Evolutionary conservation across 1,140 invertebrate species (phyloP), one percentile per base, ranked within the genome.

Genomic region (Lasioglossum albipes): DNA sequence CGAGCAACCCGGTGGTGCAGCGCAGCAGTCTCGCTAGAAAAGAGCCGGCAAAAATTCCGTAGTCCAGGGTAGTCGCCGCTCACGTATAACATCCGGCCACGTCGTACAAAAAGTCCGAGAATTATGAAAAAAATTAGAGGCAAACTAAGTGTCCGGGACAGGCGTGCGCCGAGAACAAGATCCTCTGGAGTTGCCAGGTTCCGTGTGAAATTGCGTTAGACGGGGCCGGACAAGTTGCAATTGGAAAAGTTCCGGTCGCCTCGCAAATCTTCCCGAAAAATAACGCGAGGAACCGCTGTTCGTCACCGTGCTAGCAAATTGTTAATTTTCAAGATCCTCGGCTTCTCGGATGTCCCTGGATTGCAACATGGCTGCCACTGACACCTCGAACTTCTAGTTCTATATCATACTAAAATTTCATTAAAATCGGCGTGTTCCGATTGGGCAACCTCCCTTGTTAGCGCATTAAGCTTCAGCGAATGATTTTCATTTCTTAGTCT

Each of bases 231-330:
- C 77, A 83, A 83, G 81, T 80, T 83, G 81, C 81, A 83, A 83
- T 83, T 83, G 81, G 77, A 83, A 83, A 83, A 83, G 81, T 83
- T 83, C 72, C 66, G 4, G 77, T 20, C 65, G 71, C 64, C 49
- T 80, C 77, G 81, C 77, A 83, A 83, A 83, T 83, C 81, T 83
- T 83, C 59, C 77, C 49, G 59, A 83, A 83, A 83, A 83, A 49
- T 68, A 41, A 42, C 62, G 72, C 67, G 61, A 64, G n/a, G 68
- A 69, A 66, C 59, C 75, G 22, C 62, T 13, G 45, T 10, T 49
- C 45, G 45, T 49, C 45, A 49, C 13, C 45, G 45, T 9, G 5
- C 45, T 12, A 9, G 45, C 2, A 84, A 83, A 84, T 84, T 80
- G 66, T 80, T 80, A 84, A 84, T 84, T 84, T 75, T 59, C 18